phyloP scores from a whole-genome alignment of 2,113 vertebrate species.

The Symphodus melops region DNA sequence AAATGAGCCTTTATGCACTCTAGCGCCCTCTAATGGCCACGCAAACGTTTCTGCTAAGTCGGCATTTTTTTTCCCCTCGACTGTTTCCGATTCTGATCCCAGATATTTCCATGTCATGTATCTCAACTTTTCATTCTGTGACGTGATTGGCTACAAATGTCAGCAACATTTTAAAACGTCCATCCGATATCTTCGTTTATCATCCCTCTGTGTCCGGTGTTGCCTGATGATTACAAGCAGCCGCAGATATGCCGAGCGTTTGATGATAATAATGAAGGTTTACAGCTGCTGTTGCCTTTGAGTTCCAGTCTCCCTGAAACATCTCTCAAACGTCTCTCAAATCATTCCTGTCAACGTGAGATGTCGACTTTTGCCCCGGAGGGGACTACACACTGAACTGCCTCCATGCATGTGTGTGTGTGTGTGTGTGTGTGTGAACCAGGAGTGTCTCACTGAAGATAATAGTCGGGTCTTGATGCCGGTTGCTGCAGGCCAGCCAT shows the following conservation, averaged over 20 bases:
- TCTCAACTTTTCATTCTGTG: too few species aligned
- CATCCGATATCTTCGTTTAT: not conserved
- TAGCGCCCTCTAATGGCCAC: too few species aligned
- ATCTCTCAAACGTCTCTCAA: conserved; percentile 34
- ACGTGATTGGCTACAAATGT: too few species aligned
- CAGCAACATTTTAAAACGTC: too few species aligned
- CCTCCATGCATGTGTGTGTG: not conserved
- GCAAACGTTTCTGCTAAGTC: too few species aligned
- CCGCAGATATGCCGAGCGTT: not conserved
- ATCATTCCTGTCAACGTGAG: conserved; percentile 17
- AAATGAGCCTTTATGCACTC: too few species aligned
- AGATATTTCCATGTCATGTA: too few species aligned
- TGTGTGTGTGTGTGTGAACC: conserved; percentile 13
- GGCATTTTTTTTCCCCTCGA: too few species aligned
- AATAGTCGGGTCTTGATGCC: conserved; percentile 35
- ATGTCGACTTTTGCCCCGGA: conserved; percentile 6
- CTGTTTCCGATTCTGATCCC: too few species aligned
- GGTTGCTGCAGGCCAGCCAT: conserved; percentile 74
- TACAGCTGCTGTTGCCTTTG: conserved; percentile 19
- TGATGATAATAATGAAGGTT: conserved; percentile 12
- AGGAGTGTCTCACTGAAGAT: conserved; percentile 30
- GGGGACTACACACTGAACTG: not conserved
- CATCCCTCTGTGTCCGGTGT: not conserved
- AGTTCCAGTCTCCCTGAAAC: conserved; percentile 15
- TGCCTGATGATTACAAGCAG: not conserved